phyloP scores from a whole-genome alignment of 2,113 vertebrate species.

The Mobula hypostoma region DNA sequence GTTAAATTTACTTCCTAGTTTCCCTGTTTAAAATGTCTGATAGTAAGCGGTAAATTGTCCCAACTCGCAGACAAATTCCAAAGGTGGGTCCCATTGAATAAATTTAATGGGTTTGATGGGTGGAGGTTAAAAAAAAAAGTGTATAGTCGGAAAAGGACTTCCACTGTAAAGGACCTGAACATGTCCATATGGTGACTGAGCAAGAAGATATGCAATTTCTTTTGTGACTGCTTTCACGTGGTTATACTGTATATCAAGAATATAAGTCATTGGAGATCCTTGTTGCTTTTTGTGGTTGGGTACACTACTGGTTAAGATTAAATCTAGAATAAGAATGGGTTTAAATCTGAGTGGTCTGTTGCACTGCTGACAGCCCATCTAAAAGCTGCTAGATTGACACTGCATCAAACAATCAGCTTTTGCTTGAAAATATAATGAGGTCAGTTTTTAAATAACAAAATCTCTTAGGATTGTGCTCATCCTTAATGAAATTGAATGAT shows the following conservation, averaged over 20 bases:
- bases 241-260: neutral
- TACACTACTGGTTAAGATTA: neutral
- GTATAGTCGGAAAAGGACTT: neutral
- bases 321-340: neutral
- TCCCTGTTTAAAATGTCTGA: neutral
- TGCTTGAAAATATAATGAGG: neutral
- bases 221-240: neutral
- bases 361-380: neutral
- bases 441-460: slow-evolving; percentile 9
- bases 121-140: neutral
- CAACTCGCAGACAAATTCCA: neutral
- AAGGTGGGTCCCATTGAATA: neutral
- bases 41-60: neutral
- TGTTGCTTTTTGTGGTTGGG: neutral
- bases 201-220: neutral
- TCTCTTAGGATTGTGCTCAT: neutral
- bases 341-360: neutral
- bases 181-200: neutral
- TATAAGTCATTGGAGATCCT: neutral
- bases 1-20: neutral
- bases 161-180: neutral
- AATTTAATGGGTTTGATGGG: neutral
- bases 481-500: neutral
- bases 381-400: neutral
- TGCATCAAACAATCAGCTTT: neutral